Base-by-base conservation (phyloP, 2,113 vertebrate species). In the Ceyx melanurus region DNA sequence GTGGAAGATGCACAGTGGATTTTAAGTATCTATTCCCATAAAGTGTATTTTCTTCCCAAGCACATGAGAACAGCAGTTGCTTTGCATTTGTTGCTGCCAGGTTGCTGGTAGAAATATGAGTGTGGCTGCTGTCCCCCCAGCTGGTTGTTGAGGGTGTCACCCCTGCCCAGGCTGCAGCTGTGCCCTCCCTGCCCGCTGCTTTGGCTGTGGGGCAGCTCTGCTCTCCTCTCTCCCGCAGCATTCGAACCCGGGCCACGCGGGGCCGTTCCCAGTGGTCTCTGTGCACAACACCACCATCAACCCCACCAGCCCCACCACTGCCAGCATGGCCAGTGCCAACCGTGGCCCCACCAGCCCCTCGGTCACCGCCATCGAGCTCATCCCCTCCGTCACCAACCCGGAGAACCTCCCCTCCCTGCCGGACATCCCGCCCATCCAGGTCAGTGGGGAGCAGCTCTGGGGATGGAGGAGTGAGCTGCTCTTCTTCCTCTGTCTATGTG, bases 361-460 rank as follows among this genome's bases (percentile, higher is more conserved):
- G 35, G 97, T 99, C 70, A 96, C 98, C 77, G 98, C 99, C 76
- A 99, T 99, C 70, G 99, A 99, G 82, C 98, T 99, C 91, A 99
- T 99, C 90, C 99, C 99, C 58, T 99, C 99, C 6, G 99, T 99
- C 77, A 99, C 99, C 87, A 99, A 99, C 91, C 99, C 99, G 6
- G 99, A 99, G 96, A 99, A 99, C 95, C 98, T 99, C 89, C 99
- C 99, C 76, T 99, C 98, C 19, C 95, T 99, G 82, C 99, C 99
- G 1, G 99, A 99, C 96, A 99, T 99, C 95, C 99, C 99, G 6
- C 99, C 99, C 70, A 99, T 99, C 96, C 99, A 99, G 98, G 99
- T 99, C 91, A 96, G 98, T 97, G 90, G 53, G 53, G 67, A 37
- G 53, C 31, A 67, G 26, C 8, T 0, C 28, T n/a, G 23, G 7